Evolutionary conservation across 2,888 invertebrate genomes (phyloP), one percentile per base, ranked within the genome.

Genomic region (Hanleya hanleyi): DNA sequence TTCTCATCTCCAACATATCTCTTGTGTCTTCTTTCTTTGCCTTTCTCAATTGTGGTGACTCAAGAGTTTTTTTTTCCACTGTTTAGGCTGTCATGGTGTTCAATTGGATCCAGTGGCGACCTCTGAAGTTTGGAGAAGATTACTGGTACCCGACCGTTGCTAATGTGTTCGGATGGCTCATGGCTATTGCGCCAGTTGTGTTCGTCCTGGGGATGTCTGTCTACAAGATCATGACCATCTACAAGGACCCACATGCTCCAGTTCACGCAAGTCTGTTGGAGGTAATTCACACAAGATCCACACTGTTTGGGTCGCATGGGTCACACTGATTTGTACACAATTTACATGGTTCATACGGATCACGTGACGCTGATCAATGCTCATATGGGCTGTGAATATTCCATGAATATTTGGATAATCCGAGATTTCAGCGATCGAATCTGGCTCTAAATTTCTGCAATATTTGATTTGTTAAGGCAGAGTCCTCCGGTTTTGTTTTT

Each of bases 81-180:
- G 87, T 89, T 15, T 82, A 94, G 94, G 95, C 94, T 83, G 94
- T 95, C 76, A 90, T 95, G 72, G 93, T 94, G 75, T 95, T 95
- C 91, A 95, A 95, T 89, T 94, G 95, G 95, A 93, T 95, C 67
- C 94, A 95, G 85, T 95, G 95, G 87, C 93, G 94, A 81, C 95
- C 95, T 0, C 93, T 95, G 0, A 93, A 92, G 0, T 94, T 94
- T 83, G 95, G 94, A 0, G 92, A 93, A 77, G 75, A 80, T 9
- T 95, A 95, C 86, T 92, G 94, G n/a, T 96, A 95, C 86, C 96
- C 96, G 0, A 91, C 92, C 85, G 95, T 95, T 95, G 95, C 95
- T 0, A 94, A 95, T 85, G 93, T 93, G 0, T 92, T 95, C 1
- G 96, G 96, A 9, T 95, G 95, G 95, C 91, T 93, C 0, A 90